Conservation (phyloP, 2,113 vertebrate genomes). For the Pelvicachromis taeniatus region DNA sequence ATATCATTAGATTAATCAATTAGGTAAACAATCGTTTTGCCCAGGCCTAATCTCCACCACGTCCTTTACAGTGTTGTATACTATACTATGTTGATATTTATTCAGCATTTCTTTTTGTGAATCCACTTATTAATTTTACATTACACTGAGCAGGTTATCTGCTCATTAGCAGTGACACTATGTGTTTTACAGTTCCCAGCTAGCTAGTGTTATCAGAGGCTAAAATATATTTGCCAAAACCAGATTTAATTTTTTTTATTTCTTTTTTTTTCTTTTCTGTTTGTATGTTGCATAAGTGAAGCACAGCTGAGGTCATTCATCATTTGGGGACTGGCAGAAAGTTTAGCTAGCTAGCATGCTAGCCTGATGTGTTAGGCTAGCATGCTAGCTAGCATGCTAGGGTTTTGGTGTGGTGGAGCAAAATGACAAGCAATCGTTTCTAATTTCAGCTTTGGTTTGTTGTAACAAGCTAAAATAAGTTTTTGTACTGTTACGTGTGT, state of each 20-base stretch:
- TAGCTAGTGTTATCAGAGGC: neutral
- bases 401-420: neutral
- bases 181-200: neutral
- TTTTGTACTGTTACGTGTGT: accelerated
- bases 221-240: neutral
- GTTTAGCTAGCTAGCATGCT: neutral
- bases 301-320: neutral
- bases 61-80: neutral
- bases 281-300: neutral
- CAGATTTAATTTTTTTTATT: neutral
- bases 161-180: neutral
- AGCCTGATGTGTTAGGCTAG: neutral
- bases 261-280: no score
- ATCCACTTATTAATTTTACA: neutral
- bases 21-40: no score
- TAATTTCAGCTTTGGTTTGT: neutral
- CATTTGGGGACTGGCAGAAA: accelerated
- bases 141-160: neutral
- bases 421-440: neutral
- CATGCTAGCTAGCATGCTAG: neutral
- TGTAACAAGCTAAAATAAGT: neutral
- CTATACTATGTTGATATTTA: neutral
- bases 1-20: no score
- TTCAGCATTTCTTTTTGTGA: neutral
- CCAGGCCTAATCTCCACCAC: no score